Evolutionary conservation across 2,888 invertebrate genomes (phyloP).

Genomic region (Spicauda simplicius): DNA sequence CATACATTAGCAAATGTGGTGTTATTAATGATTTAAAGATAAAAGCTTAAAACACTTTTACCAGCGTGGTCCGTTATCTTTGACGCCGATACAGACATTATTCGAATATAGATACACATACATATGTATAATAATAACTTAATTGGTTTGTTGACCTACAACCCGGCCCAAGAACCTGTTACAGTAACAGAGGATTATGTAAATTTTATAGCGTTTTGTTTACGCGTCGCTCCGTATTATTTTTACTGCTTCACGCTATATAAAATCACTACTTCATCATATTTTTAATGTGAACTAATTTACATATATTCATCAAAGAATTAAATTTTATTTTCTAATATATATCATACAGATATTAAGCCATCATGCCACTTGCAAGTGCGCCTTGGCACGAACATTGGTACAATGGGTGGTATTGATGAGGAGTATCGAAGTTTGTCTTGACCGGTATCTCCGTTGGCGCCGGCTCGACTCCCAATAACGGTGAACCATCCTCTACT

Average conservation of each 20-base stretch:
- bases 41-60: neutral
- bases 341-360: too few species aligned
- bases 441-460: too few species aligned
- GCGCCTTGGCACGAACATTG: too few species aligned
- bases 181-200: slow-evolving; percentile 9
- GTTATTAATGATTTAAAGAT: neutral
- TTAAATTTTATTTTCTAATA: too few species aligned
- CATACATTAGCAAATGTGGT: neutral
- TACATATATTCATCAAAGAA: too few species aligned
- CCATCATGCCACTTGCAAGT: too few species aligned
- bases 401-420: too few species aligned
- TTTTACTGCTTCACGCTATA: neutral
- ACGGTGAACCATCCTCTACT: too few species aligned
- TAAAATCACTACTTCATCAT: neutral
- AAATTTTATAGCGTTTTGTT: slow-evolving; percentile 16
- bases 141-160: slow-evolving; percentile 23
- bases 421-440: too few species aligned
- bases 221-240: slow-evolving; percentile 7
- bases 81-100: neutral
- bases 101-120: slow-evolving; percentile 1
- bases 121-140: slow-evolving; percentile 19
- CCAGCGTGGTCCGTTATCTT: neutral
- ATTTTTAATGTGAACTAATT: too few species aligned
- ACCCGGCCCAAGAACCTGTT: slow-evolving; percentile 21
- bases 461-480: too few species aligned